These are phyloP conservation scores for Parambassis ranga DNA, from an alignment of 2,797 vertebrate genomes.

Conservation along the genomic window DNA sequence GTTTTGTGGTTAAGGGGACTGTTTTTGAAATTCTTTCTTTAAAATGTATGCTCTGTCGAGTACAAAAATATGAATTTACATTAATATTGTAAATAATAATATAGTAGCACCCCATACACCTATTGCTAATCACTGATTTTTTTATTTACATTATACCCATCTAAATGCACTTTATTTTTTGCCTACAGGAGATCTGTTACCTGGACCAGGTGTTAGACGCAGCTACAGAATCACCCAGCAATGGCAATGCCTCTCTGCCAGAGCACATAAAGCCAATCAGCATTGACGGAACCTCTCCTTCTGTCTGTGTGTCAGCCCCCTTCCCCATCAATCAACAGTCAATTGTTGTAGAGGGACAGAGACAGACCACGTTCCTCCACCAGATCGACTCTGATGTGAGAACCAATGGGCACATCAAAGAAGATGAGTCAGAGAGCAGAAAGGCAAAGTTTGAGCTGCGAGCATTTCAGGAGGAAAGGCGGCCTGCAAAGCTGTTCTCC, in stretches of 20 bases:
- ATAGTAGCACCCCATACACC: no score
- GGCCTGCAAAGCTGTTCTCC: conserved; percentile 92
- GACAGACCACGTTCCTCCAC: conserved; percentile 61
- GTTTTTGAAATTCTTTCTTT: no score
- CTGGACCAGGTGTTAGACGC: conserved; percentile 95
- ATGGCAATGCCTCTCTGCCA: conserved; percentile 81
- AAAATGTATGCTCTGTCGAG: no score
- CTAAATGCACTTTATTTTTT: no score
- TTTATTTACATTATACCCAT: no score
- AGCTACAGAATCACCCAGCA: conserved; percentile 84
- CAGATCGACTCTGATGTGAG: conserved; percentile 42
- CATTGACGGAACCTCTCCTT: conserved; percentile 70
- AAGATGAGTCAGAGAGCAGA: conserved; percentile 60
- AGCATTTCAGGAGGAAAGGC: conserved; percentile 93
- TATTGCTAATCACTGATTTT: no score
- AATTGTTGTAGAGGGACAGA: conserved; percentile 60
- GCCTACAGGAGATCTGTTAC: conserved; percentile 87
- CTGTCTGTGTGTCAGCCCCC: conserved; percentile 65
- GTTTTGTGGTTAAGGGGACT: no score
- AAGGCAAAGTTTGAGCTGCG: conserved; percentile 92
- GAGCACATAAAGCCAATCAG: conserved; percentile 47
- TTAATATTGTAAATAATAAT: no score
- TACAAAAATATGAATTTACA: no score
- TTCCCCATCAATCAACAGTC: conserved; percentile 60
- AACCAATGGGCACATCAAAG: conserved; percentile 74